Evolutionary conservation across 2,797 vertebrate genomes (phyloP), one percentile per base, ranked within the genome.

Genomic region (Morus bassanus): DNA sequence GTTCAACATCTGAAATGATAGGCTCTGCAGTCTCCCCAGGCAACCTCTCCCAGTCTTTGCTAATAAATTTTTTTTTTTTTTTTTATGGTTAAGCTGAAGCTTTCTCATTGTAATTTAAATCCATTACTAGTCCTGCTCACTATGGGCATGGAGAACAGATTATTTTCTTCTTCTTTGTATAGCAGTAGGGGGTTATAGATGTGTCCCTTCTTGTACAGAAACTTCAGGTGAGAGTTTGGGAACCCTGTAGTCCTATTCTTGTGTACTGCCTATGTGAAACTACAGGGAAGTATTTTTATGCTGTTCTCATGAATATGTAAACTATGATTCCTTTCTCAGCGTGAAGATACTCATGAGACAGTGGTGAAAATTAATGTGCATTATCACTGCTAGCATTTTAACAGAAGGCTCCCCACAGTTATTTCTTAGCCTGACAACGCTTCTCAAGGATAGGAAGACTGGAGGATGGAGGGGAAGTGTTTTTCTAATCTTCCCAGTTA

Each of bases 211-310:
- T 21, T 33, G 41, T 84, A 69, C 46, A 73, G 88, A 76, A 95
- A 60, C 82, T 86, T 95, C 93, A 96, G 94, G 96, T 96, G 91
- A 95, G 95, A 60, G 76, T 88, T 88, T 69, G 82, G 94, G 88
- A 96, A 84, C 76, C 89, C 94, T 59, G 91, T 61, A 56, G 93
- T 86, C 85, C 39, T 73, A 19, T 95, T 95, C 65, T 93, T 94
- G 30, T 39, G 1, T 63, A 17, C 16, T 68, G 85, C 37, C 73
- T 77, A 3, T 81, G 76, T 84, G 79, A 93, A 95, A 87, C 89
- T 95, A 77, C 60, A 67, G 84, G 74, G 59, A 76, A 88, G 50
- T 72, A 37, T 79, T 59, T 81, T 84, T 91, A 65, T 88, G 39
- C 73, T 91, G 41, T 70, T 96, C 82, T 95, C 94, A 95, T 97